Conservation (phyloP, 53 echinoderm and acorn worm species). For the Patiria pectinifera region DNA sequence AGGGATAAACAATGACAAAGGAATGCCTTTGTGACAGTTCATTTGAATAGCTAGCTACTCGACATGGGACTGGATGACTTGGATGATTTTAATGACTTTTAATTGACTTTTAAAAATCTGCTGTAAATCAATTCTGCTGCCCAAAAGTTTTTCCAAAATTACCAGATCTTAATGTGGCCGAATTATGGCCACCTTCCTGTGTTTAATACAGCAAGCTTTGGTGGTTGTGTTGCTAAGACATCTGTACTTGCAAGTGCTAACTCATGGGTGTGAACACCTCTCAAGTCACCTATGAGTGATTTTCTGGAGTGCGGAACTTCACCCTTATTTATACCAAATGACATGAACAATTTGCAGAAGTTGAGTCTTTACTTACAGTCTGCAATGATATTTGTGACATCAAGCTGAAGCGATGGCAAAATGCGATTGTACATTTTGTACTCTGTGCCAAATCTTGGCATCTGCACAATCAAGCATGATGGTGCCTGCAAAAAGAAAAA, state of each 20-base stretch:
- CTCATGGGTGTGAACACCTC: too few species aligned
- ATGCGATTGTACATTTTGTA: constrained; percentile 88
- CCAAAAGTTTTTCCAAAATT: not conserved
- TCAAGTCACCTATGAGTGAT: too few species aligned
- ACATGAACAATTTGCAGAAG: not conserved
- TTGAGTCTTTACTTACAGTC: constrained; percentile 65
- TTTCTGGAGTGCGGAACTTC: too few species aligned
- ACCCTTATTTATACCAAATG: too few species aligned
- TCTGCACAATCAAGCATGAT: constrained; percentile 84
- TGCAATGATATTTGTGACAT: constrained; percentile 79
- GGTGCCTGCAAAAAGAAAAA: constrained; percentile 49
- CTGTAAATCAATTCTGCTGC: too few species aligned
- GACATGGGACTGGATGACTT: too few species aligned
- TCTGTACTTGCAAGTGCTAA: too few species aligned
- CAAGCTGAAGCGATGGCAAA: constrained; percentile 79
- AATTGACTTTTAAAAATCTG: too few species aligned
- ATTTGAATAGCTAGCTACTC: too few species aligned
- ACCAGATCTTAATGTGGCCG: not conserved
- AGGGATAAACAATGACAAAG: too few species aligned
- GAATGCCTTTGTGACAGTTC: too few species aligned
- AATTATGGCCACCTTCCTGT: not conserved
- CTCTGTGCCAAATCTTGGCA: constrained; percentile 80
- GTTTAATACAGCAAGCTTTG: not conserved
- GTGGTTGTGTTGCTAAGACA: not conserved
- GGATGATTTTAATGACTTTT: too few species aligned